Conservation (phyloP, 2,113 vertebrate species). For the Limanda limanda region DNA sequence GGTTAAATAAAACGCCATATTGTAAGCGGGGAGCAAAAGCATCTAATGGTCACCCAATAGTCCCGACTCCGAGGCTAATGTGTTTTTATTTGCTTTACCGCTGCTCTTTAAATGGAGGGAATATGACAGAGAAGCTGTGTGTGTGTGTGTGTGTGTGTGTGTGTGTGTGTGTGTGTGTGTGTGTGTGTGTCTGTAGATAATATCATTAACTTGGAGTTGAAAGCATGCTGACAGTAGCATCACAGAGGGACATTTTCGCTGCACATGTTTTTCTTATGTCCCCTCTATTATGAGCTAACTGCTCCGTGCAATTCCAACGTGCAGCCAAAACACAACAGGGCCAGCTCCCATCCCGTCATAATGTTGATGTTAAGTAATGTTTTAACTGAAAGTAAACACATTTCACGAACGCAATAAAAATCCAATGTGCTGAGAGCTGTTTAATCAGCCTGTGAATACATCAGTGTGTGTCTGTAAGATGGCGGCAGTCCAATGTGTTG, state of each 20-base stretch:
- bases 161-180: constrained; percentile 15
- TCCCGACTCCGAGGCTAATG: constrained; percentile 36
- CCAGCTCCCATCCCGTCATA: constrained; percentile 63
- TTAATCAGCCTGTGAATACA: constrained; percentile 78
- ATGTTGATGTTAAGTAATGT: constrained; percentile 77
- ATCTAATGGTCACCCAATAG: constrained; percentile 56
- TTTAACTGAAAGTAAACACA: constrained; percentile 78
- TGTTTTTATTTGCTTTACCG: constrained; percentile 44
- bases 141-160: constrained; percentile 7
- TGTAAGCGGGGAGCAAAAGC: constrained; percentile 43
- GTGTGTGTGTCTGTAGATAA: constrained; percentile 23
- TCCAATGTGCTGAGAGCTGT: constrained; percentile 78
- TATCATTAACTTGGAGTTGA: constrained; percentile 44
- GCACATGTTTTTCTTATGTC: constrained; percentile 56
- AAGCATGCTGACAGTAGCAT: constrained; percentile 50
- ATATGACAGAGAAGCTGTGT: constrained; percentile 29
- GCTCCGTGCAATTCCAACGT: constrained; percentile 24
- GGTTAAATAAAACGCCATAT: constrained; percentile 70
- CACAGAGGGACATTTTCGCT: constrained; percentile 52
- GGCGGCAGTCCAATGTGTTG: constrained; percentile 73
- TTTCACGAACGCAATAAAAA: constrained; percentile 79
- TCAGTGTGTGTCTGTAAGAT: constrained; percentile 73
- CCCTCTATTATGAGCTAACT: constrained; percentile 53
- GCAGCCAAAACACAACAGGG: constrained; percentile 55
- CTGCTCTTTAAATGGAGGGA: constrained; percentile 37